Evolutionary conservation across 2,888 invertebrate genomes (phyloP), one percentile per base, ranked within the genome.

Genomic region (Candidula unifasciata): DNA sequence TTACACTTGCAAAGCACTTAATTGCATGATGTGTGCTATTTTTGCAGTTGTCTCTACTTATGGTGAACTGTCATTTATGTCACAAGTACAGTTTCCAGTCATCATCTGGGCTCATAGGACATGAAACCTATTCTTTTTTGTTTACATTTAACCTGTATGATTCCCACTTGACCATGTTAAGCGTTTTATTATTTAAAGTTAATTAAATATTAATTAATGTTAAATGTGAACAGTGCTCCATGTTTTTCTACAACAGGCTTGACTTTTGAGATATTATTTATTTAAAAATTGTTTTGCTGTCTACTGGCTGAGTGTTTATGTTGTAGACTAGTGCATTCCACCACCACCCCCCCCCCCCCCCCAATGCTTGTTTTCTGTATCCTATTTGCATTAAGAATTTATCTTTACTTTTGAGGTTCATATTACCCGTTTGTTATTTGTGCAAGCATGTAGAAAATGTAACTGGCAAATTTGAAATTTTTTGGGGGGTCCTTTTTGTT

Each of bases 11-110:
- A 74, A 27, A 71, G 37, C 68, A 80, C 33, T 82, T 74, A 37
- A 74, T 60, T 52, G 82, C 82, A 82, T 82, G 82, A 82, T 73
- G 82, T 82, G 82, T 82, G 82, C 52, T 82, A 71, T 82, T 73
- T 81, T 35, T 35, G n/a, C 3, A 6, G 60, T 68, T 60, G 74
- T 71, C 64, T 82, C 79, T n/a, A 60, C 37, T 37, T 66, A 66
- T 68, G 79, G 60, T 79, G 6, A 68, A 37, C 37, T 79, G 37
- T 27, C 44, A 44, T 79, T 44, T 68, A 57, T 64, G 3, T 27
- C 76, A 44, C 44, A 44, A 74, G 54, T 74, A 74, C 44, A n/a
- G 44, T 74, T n/a, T 44, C 52, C 27, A 30, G 54, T 74, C 10
- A 54, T 74, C 54, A 57, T 21, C 74, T 54, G 35, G 60, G 60